Evolutionary conservation across 2,888 invertebrate genomes (phyloP).

Genomic region (Eupeodes luniger): DNA sequence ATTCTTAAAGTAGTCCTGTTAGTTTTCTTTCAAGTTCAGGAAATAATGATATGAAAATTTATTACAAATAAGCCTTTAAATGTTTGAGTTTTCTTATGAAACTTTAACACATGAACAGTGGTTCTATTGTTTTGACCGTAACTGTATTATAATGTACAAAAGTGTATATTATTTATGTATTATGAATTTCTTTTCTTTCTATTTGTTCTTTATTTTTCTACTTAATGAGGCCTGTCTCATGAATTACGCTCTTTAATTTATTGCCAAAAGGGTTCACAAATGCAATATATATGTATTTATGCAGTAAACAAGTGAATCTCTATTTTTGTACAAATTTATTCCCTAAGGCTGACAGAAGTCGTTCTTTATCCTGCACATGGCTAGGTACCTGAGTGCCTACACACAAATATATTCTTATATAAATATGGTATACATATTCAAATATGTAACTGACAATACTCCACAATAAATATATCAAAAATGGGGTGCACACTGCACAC

Average conservation of each 20-base stretch:
- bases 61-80: too few relatives aligned
- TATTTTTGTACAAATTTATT: slow-evolving; percentile 13
- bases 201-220: not conserved
- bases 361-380: slow-evolving; percentile 31
- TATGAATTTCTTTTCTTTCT: too few relatives aligned
- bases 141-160: too few relatives aligned
- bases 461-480: slow-evolving; percentile 15
- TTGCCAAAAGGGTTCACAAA: slow-evolving; percentile 16
- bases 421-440: slow-evolving; percentile 5
- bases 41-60: too few relatives aligned
- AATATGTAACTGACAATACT: slow-evolving; percentile 16
- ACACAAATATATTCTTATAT: too few relatives aligned
- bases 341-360: slow-evolving; percentile 22
- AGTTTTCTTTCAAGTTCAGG: too few relatives aligned
- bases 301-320: slow-evolving; percentile 45
- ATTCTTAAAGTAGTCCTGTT: too few relatives aligned
- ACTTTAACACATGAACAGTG: too few relatives aligned
- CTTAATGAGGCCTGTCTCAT: slow-evolving; percentile 14
- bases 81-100: too few relatives aligned
- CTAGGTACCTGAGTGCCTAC: not conserved
- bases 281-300: not conserved
- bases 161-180: too few relatives aligned
- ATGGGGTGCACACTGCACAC: slow-evolving; percentile 53
- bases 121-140: too few relatives aligned
- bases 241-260: slow-evolving; percentile 34